phyloP scores from a whole-genome alignment of 2,888 invertebrate genomes.

The Morpho deidamia region DNA sequence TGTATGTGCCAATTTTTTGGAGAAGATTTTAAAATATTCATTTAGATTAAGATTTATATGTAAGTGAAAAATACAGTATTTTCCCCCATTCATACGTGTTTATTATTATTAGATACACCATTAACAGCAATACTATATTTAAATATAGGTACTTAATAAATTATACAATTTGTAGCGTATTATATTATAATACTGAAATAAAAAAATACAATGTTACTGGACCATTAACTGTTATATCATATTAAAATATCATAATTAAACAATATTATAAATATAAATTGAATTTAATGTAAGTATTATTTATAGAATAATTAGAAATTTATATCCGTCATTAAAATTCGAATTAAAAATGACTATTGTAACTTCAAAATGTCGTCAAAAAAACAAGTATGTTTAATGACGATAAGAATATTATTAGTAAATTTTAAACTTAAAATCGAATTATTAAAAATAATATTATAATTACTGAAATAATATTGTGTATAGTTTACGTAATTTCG shows the following conservation, averaged over 20 bases:
- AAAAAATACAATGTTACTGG: constrained; percentile 25
- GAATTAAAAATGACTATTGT: too few relatives aligned
- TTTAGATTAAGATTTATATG: constrained; percentile 16
- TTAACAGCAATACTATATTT: constrained; percentile 34
- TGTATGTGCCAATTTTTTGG: constrained; percentile 39
- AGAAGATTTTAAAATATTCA: constrained; percentile 61
- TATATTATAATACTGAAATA: constrained; percentile 8
- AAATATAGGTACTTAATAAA: neutral
- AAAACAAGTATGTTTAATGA: too few relatives aligned
- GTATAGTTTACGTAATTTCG: too few relatives aligned
- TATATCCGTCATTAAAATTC: too few relatives aligned
- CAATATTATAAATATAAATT: too few relatives aligned
- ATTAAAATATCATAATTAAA: neutral
- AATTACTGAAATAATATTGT: too few relatives aligned
- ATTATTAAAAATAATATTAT: too few relatives aligned
- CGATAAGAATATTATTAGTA: too few relatives aligned
- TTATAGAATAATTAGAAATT: too few relatives aligned
- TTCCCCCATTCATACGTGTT: constrained; percentile 34
- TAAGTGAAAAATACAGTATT: constrained; percentile 49
- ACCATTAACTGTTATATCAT: constrained; percentile 23
- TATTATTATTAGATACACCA: constrained; percentile 2
- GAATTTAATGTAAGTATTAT: too few relatives aligned
- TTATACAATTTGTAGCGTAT: neutral
- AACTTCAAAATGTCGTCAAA: too few relatives aligned
- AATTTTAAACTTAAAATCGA: too few relatives aligned